Evolutionary conservation across 2,113 vertebrate genomes (phyloP), one percentile per base, ranked within the genome.

Genomic region (Scolopax mira): DNA sequence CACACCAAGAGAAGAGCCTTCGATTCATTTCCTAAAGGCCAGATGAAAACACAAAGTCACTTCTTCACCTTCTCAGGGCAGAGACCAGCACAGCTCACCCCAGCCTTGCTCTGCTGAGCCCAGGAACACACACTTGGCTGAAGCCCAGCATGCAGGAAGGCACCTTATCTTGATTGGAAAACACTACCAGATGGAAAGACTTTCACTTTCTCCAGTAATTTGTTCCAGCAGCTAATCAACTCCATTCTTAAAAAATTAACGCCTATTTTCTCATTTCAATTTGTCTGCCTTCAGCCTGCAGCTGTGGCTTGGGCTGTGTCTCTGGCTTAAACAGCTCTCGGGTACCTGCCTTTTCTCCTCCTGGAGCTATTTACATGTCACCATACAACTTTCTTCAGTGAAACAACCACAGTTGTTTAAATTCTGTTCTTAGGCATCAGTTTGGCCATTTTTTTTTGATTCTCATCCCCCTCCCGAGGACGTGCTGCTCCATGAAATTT

Each of bases 181-280:
- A 71, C n/a, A 33, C 37, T 37, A 27, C n/a, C 44, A 31, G 17
- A 78, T 94, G 89, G 89, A 48, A 90, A 92, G 73, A 78, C 0
- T 85, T 90, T 73, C 39, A 33, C 65, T 95, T 86, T 74, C 42
- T 73, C 79, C 51, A 30, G 77, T 51, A 73, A 86, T 92, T 87
- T 89, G 69, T 81, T 91, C 89, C 80, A 96, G 94, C 83, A 94
- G 86, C 75, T 93, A 92, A 94, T 96, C 94, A 96, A 49, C 94
- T 62, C 78, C 87, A 92, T 96, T 94, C 87, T 89, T 73, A 31
- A 86, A 84, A 90, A 92, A 91, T 89, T 88, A 92, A 86, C 0
- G 22, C 49, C 49, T 84, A 33, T 86, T 96, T 96, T 92, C 72
- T 94, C 93, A 58, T 80, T 74, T 92, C 84, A 74, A 41, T 94